Evolutionary conservation across 37 sponge, comb jelly and placozoan genomes (phyloP).

Genomic region (Halichondria panicea): DNA sequence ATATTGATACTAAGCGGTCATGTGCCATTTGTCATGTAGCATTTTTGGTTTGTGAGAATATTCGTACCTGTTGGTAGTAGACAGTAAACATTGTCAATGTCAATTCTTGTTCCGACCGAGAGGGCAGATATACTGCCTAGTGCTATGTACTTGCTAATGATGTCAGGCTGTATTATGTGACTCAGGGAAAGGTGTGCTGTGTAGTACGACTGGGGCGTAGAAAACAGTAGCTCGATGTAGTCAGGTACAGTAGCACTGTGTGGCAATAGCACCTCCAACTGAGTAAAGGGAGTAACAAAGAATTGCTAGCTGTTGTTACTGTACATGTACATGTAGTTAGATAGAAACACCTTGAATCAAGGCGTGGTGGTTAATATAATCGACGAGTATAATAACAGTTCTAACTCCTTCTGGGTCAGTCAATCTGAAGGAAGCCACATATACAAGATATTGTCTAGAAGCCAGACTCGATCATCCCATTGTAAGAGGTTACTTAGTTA

Average conservation of each 20-base stretch:
- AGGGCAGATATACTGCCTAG: slow-evolving; percentile 14
- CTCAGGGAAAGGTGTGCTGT: slow-evolving; percentile 32
- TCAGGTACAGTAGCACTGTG: too few species aligned
- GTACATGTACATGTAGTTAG: too few species aligned
- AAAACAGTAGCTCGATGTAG: too few species aligned
- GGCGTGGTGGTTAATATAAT: not conserved
- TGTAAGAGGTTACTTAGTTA: too few species aligned
- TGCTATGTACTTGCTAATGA: slow-evolving; percentile 1
- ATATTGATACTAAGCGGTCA: not conserved
- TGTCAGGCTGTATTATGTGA: slow-evolving; percentile 36
- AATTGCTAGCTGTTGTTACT: too few species aligned
- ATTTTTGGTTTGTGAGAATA: not conserved
- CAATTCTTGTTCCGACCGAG: slow-evolving; percentile 40
- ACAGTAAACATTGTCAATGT: slow-evolving; percentile 54
- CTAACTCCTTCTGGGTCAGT: too few species aligned
- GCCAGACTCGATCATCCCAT: too few species aligned
- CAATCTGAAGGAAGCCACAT: too few species aligned
- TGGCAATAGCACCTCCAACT: slow-evolving; percentile 61
- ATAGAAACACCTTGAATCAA: not conserved
- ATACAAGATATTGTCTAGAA: too few species aligned
- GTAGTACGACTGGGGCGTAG: slow-evolving; percentile 21
- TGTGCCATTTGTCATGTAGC: not conserved
- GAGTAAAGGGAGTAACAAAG: too few species aligned
- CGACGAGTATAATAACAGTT: too few species aligned
- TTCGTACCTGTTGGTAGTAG: slow-evolving; percentile 47